Conservation (phyloP, 2,888 invertebrate genomes). For the Omphaloscelis lunosa region DNA sequence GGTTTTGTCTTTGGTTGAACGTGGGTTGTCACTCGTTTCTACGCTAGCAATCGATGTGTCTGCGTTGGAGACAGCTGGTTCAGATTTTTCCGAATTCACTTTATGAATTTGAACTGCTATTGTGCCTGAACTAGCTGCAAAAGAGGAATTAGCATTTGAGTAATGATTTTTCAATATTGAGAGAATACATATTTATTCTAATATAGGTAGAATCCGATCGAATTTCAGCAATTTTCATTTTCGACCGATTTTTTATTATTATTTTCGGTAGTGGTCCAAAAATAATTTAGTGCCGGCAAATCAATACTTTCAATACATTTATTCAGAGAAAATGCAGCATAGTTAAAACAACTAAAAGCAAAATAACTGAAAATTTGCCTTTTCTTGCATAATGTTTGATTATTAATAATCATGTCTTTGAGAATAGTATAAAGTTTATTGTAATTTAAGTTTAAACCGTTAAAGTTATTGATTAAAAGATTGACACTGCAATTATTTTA, state of each 20-base stretch:
- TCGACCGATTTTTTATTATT: neutral
- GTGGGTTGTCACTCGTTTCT: conserved; percentile 53
- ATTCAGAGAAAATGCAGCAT: neutral
- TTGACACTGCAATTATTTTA: neutral
- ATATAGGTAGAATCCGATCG: neutral
- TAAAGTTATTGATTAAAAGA: neutral
- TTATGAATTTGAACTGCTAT: conserved; percentile 61
- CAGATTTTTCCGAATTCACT: conserved; percentile 58
- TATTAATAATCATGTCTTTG: neutral
- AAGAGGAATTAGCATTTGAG: conserved; percentile 34
- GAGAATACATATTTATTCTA: too few relatives aligned
- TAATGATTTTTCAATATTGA: neutral
- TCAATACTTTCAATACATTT: neutral
- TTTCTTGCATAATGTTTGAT: too few relatives aligned
- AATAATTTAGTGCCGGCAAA: too few relatives aligned
- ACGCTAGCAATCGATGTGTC: conserved; percentile 48
- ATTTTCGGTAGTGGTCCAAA: too few relatives aligned
- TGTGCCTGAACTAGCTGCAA: conserved; percentile 55
- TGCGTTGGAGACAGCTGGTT: conserved; percentile 53
- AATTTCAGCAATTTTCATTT: neutral
- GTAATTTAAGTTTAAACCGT: neutral
- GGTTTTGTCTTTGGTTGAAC: conserved; percentile 68
- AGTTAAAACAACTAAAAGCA: neutral
- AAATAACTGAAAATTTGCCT: neutral
- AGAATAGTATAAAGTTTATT: neutral